These are phyloP conservation scores for Arbacia lixula DNA, from an alignment of 53 echinoderm and acorn worm species.

Conservation along the genomic window DNA sequence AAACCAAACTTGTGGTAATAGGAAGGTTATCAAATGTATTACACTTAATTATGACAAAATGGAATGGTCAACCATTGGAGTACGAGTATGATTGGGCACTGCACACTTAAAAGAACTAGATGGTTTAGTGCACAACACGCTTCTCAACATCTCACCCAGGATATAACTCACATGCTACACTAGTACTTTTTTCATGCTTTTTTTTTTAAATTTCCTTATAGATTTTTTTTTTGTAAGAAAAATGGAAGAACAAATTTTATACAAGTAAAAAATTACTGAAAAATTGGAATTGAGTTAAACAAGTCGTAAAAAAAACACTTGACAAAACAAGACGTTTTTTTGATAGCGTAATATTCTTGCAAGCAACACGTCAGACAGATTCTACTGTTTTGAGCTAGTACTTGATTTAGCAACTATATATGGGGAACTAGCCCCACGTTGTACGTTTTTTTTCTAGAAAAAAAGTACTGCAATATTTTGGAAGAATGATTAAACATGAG, in stretches of 20 bases:
- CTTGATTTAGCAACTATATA: slow-evolving; percentile 4
- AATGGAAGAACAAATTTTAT: slow-evolving; percentile 25
- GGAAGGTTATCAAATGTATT: not conserved
- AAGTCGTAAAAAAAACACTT: slow-evolving; percentile 22
- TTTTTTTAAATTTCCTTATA: not conserved
- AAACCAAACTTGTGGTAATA: slow-evolving; percentile 34
- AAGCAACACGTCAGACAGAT: slow-evolving; percentile 29
- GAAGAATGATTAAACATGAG: too few relatives aligned
- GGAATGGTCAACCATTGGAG: too few relatives aligned
- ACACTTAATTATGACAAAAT: not conserved
- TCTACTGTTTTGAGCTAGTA: slow-evolving; percentile 31
- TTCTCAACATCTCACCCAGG: not conserved
- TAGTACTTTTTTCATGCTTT: not conserved
- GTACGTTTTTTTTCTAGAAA: too few relatives aligned
- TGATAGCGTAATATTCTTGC: slow-evolving; percentile 40
- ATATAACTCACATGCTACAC: not conserved
- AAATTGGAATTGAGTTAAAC: slow-evolving; percentile 29
- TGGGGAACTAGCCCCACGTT: too few relatives aligned
- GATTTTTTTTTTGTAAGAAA: slow-evolving; percentile 1
- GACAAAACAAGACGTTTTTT: slow-evolving; percentile 29
- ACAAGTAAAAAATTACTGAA: not conserved
- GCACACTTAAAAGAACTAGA: too few relatives aligned
- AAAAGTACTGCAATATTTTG: too few relatives aligned
- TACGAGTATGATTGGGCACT: too few relatives aligned
- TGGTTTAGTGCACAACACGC: too few relatives aligned